A percentile compares a stretch with the other conserved stretches of the same genome.
These are phyloP conservation scores for Brenthis daphne DNA, from an alignment of 2,888 invertebrate species.

Conservation along the genomic window DNA sequence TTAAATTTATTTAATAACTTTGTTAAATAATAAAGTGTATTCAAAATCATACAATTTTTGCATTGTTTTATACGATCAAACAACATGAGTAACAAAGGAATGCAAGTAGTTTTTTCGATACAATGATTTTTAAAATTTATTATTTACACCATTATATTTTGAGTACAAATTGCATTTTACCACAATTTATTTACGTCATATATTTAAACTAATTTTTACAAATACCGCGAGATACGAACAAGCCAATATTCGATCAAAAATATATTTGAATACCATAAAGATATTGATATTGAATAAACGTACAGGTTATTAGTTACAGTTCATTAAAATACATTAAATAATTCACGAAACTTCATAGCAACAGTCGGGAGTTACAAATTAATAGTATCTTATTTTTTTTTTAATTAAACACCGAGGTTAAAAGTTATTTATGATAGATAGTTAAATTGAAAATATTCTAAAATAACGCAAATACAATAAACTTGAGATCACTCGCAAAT, in stretches of 20 bases:
- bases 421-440: constrained; percentile 11
- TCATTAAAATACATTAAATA: constrained; percentile 13
- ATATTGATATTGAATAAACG: constrained; percentile 4
- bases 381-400: neutral
- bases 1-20: neutral
- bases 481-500: constrained; percentile 15
- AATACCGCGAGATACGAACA: constrained; percentile 21
- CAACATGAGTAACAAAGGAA: constrained; percentile 9
- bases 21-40: neutral
- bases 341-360: constrained; percentile 14
- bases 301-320: constrained; percentile 8
- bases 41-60: constrained; percentile 18
- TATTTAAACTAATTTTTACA: constrained; percentile 10
- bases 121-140: constrained; percentile 19
- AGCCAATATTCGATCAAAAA: constrained; percentile 20
- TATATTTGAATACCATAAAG: neutral
- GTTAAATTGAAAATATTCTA: constrained; percentile 35
- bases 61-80: constrained; percentile 6
- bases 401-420: constrained; percentile 13
- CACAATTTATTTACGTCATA: constrained; percentile 4
- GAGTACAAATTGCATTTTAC: constrained; percentile 18
- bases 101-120: constrained; percentile 14
- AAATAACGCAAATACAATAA: constrained; percentile 43
- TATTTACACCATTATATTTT: constrained; percentile 15
- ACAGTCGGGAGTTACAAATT: constrained; percentile 18